Evolutionary conservation across 2,888 invertebrate genomes (phyloP), one percentile per base, ranked within the genome.

Genomic region (Pseudanteris insignis): DNA sequence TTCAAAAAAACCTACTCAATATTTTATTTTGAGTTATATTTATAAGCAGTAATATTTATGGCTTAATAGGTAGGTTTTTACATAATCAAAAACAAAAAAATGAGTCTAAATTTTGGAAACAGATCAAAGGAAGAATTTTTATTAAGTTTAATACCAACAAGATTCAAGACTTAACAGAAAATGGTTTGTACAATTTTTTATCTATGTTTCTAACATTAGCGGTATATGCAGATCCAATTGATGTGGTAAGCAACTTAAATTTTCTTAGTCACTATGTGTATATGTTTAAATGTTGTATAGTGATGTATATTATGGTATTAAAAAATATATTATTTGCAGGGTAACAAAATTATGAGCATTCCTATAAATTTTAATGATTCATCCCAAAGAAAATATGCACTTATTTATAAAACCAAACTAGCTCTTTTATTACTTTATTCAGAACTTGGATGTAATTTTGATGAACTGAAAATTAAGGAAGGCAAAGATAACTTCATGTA

Each of bases 141-240:
- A 83, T 85, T 0, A 86, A 86, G 70, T 85, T 86, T 54, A 83
- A 84, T 8, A 75, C 81, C n/a, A 81, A 81, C 37, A 86, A 86
- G 74, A 77, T 86, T 40, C 70, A 81, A 46, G 81, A 83, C 4
- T 79, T 86, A 7, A 83, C 82, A 13, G 84, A 85, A 67, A 78
- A 78, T 14, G 86, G 86, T 1, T 78, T 86, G 21, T 84, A 84
- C 65, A 84, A 86, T 76, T 81, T 86, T 30, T 78, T 84, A 8
- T 78, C 80, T 2, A 66, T 83, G 33, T 82, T 82, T 62, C 64
- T 83, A 7, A 81, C 81, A 6, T 73, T 83, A 44, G 81, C 81
- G 2, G 63, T 81, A 7, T 74, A 81, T 18, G 78, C 80, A 2
- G 81, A 83, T 65, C 68, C 79, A 12, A 60, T 64, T 2, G 81